A percentile compares a stretch with the other conserved stretches of the same genome.
These are phyloP conservation scores for Huso huso DNA, from an alignment of 2,797 vertebrate genomes.

Conservation along the genomic window DNA sequence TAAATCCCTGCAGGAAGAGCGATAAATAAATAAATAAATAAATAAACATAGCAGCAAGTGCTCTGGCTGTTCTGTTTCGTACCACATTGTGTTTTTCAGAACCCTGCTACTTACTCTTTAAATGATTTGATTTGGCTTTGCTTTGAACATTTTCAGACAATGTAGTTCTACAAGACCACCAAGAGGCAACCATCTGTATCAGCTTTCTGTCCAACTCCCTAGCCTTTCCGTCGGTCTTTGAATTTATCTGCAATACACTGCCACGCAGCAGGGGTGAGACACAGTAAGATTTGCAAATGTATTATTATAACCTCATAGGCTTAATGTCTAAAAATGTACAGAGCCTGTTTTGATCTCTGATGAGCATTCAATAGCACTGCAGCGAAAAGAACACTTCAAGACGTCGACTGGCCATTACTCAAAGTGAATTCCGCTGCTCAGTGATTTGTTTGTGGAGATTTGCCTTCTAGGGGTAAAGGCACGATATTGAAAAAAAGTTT, in stretches of 20 bases:
- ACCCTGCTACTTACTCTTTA: no score
- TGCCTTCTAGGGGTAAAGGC: no score
- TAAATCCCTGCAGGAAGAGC: no score
- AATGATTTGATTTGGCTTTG: background rate
- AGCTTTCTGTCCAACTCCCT: conserved; percentile 9
- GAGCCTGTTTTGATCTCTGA: conserved; percentile 8
- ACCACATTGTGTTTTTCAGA: no score
- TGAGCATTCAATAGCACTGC: background rate
- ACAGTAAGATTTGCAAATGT: conserved; percentile 23
- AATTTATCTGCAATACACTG: conserved; percentile 15
- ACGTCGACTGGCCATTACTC: no score
- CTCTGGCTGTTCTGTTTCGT: no score
- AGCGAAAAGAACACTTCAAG: background rate
- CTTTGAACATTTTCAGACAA: background rate
- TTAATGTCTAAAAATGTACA: conserved; percentile 44
- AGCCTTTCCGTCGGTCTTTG: conserved; percentile 8
- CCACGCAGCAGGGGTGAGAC: conserved; percentile 13
- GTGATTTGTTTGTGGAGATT: no score
- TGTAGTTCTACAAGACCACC: background rate
- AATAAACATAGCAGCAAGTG: no score
- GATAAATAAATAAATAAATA: no score
- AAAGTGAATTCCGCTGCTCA: no score
- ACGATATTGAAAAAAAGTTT: no score
- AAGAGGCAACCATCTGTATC: conserved; percentile 2
- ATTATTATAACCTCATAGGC: conserved; percentile 15